Percentiles rank a stretch among this genome's conserved stretches.
These are phyloP conservation scores for Phortica variegata DNA, from an alignment of 1,140 invertebrate species.

Conservation along the genomic window DNA sequence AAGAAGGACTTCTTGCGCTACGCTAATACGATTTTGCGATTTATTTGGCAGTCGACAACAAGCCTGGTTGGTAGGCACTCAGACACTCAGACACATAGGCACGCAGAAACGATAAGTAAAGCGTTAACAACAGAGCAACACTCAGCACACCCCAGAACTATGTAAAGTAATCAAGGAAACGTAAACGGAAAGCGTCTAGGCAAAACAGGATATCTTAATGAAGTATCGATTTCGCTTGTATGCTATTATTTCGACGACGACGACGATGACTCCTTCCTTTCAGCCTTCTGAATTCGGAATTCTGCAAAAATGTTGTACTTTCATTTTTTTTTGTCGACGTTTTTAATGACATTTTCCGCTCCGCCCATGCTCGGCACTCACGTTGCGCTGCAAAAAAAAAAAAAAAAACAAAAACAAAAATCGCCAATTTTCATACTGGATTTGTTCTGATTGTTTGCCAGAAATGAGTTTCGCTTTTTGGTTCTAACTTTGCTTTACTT, in stretches of 20 bases:
- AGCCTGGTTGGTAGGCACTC: background rate
- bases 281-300: no score
- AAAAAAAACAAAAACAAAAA: constrained; percentile 6
- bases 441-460: no score
- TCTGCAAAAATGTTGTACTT: no score
- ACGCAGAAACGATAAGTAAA: constrained; percentile 8
- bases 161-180: constrained; percentile 57
- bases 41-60: constrained; percentile 38
- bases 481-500: constrained; percentile 4
- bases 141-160: constrained; percentile 28
- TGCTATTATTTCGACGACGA: no score
- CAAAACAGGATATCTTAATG: constrained; percentile 56
- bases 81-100: constrained; percentile 4
- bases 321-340: constrained; percentile 22
- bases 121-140: constrained; percentile 9
- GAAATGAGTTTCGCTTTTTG: constrained; percentile 11
- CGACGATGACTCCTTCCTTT: no score
- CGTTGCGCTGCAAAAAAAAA: constrained; percentile 37
- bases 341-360: constrained; percentile 44
- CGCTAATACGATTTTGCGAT: constrained; percentile 48
- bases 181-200: constrained; percentile 55
- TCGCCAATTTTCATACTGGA: no score
- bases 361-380: no score
- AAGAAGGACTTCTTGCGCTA: no score
- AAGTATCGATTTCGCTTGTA: constrained; percentile 49